A percentile compares a stretch with the other conserved stretches of the same genome.
These are phyloP conservation scores for Caenorhabditis remanei DNA, from an alignment of 1,140 invertebrate species.

Conservation along the genomic window DNA sequence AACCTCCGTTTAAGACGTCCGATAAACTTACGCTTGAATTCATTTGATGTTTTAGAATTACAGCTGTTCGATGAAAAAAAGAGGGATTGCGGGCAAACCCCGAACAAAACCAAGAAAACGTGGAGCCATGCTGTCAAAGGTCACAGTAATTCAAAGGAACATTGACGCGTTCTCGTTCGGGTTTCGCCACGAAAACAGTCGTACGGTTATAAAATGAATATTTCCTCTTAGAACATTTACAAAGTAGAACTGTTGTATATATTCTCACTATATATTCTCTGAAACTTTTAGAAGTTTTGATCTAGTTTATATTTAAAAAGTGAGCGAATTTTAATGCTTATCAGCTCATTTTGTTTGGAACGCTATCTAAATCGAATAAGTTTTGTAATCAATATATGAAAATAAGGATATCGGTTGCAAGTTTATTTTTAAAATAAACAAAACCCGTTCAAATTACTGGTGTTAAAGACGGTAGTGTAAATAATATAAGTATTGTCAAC, in stretches of 20 bases:
- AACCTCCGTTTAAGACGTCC: not conserved
- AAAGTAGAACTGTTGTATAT: too few relatives aligned
- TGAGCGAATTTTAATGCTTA: too few relatives aligned
- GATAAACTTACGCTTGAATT: not conserved
- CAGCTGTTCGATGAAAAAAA: not conserved
- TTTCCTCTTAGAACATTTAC: too few relatives aligned
- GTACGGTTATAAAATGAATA: too few relatives aligned
- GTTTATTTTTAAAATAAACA: conserved; percentile 12
- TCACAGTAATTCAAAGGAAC: conserved; percentile 32
- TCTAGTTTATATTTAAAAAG: too few relatives aligned
- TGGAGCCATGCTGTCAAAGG: not conserved
- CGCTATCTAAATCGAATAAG: too few relatives aligned
- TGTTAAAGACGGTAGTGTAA: not conserved
- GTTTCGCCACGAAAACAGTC: not conserved
- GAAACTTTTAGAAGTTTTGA: too few relatives aligned
- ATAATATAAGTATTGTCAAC: not conserved
- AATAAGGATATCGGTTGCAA: not conserved
- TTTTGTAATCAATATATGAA: too few relatives aligned
- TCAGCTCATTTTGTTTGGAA: too few relatives aligned
- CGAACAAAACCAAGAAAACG: not conserved
- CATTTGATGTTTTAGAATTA: not conserved
- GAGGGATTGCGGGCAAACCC: too few relatives aligned
- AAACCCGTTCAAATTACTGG: not conserved
- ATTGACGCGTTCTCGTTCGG: not conserved
- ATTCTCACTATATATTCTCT: too few relatives aligned